Conservation (phyloP, 2,888 invertebrate genomes). For the Malthinus flaveolus region DNA sequence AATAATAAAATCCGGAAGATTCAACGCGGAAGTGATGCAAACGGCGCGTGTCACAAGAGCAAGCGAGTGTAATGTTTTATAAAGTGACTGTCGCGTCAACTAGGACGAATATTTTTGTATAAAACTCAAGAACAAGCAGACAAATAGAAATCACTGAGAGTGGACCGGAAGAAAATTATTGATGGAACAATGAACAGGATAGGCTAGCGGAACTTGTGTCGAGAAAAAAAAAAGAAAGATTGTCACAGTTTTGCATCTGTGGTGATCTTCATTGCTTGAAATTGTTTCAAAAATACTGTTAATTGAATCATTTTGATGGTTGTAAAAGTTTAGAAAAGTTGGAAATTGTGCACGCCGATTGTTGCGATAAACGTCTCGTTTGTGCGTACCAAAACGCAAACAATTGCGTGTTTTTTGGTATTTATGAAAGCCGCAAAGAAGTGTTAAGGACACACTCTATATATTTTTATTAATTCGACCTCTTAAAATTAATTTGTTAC, state of each 20-base stretch:
- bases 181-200: constrained; percentile 19
- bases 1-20: background rate
- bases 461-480: no score
- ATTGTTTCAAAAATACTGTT: constrained; percentile 24
- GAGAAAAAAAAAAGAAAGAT: constrained; percentile 6
- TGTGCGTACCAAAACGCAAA: no score
- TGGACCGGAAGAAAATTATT: constrained; percentile 22
- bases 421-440: no score
- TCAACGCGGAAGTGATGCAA: background rate
- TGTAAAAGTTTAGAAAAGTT: no score
- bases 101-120: background rate
- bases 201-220: constrained; percentile 22
- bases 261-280: constrained; percentile 24
- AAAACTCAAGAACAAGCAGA: background rate
- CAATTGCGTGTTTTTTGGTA: no score
- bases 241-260: constrained; percentile 29
- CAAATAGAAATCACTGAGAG: background rate
- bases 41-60: background rate
- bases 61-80: background rate
- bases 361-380: no score
- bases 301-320: constrained; percentile 6
- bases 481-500: no score
- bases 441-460: no score
- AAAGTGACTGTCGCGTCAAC: background rate
- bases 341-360: no score